Base-by-base conservation (phyloP, 1,140 invertebrate species). In the Cryptotermes secundus region DNA sequence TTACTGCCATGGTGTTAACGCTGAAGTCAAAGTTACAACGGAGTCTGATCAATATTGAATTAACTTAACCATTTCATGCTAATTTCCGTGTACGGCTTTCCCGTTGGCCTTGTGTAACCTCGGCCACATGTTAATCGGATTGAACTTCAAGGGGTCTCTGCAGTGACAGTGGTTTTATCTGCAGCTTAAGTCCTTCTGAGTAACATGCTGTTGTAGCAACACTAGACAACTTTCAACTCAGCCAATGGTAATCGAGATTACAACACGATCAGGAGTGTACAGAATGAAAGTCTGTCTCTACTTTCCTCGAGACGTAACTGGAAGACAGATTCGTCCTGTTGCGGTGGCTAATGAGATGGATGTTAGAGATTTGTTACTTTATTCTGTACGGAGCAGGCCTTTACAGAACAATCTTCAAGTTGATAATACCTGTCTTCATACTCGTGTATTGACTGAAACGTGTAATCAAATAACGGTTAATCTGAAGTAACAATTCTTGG, bases 61-160 rank as follows among this genome's bases (percentile, higher is more conserved):
- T 72, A 72, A 72, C 26, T 72, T 72, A 72, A 72, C 26, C 59
- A 72, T 72, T 72, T 72, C 31, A 72, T 72, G 59, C 59, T 72
- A 72, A 72, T 72, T 72, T 72, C 59, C 14, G 59, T 31, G 31
- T 31, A 72, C 26, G 26, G 59, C 59, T 72, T 72, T 72, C n/a
- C 14, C n/a, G 59, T 72, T 72, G 26, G n/a, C 31, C 26, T 72
- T 72, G 59, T 72, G 6, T 3, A 72, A 72, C 59, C n/a, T 31
- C n/a, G 9, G n/a, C n/a, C 59, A 31, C 59, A 72, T 72, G 59
- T 72, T 72, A 72, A 72, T 72, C 59, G 59, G 59, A 72, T 72
- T 72, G 59, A 72, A 72, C n/a, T 72, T 72, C 7, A 31, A n/a
- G n/a, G 59, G 26, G n/a, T 10, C 59, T 0, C 59, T 72, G 16